Base-by-base conservation (phyloP, 2,113 vertebrate genomes). In the Oenanthe melanoleuca region DNA sequence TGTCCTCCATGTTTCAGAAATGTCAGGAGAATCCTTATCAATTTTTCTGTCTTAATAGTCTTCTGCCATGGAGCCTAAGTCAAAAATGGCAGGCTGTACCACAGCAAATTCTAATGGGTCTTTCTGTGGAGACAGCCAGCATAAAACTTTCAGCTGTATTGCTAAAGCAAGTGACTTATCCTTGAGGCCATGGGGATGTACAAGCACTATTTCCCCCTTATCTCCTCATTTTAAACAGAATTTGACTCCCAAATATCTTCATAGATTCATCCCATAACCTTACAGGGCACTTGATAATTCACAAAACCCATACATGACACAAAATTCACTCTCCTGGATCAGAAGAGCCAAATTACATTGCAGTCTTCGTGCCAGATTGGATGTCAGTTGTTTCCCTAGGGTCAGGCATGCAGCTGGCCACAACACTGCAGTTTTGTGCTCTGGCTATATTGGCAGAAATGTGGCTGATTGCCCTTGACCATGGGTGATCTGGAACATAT, bases 21-120 rank as follows among this genome's bases (percentile, higher is more conserved):
- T 80, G 87, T 86, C 93, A 89, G 75, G 84, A 95, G 67, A 80
- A 90, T 80, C 75, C 89, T 88, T 80, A 80, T 56, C 63, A 86
- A 25, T 94, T 96, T 97, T 95, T 73, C 94, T 89, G 13, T 92
- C 93, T 89, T 96, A 92, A 88, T 73, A 86, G 67, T 86, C 64
- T 80, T 93, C 89, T 92, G 47, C 75, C 42, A 40, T 63, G 82
- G 78, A 91, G 59, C 18, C 64, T 40, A 49, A 88, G 79, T 80
- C 77, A 89, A 80, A 96, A 95, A 73, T 83, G 85, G 63, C 85
- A 95, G 78, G n/a, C 34, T 83, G 34, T 21, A 74, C 44, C 64
- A 29, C 22, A 37, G 74, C 24, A 85, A 75, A 92, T 57, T 83
- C 40, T 89, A 65, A 74, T 80, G 81, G 52, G 42, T 89, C 63